Evolutionary conservation across 2,113 vertebrate genomes (phyloP).

Genomic region (Petrocephalus microphthalmus): DNA sequence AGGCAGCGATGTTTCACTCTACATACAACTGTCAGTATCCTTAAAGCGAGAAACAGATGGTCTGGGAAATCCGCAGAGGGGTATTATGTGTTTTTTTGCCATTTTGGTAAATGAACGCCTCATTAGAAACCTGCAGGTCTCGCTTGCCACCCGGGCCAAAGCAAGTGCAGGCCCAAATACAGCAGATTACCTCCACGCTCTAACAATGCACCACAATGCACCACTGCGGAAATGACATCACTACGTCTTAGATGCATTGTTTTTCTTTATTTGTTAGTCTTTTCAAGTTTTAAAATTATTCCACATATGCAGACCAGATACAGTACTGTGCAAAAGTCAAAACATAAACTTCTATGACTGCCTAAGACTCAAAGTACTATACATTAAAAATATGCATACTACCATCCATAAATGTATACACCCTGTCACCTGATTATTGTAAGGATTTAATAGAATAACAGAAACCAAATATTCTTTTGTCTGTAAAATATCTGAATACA

Average conservation of each 20-base stretch:
- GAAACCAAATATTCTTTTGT: constrained; percentile 41
- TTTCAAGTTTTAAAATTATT: not conserved
- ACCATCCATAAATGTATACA: not conserved
- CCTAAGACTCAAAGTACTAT: too few relatives aligned
- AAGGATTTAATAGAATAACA: constrained; percentile 31
- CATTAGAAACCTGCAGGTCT: not conserved
- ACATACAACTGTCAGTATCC: constrained; percentile 30
- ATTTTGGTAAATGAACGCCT: not conserved
- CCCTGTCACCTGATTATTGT: not conserved
- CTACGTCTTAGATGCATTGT: not conserved
- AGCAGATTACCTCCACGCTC: not conserved
- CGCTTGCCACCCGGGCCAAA: not conserved
- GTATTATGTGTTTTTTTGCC: not conserved
- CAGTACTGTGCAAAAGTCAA: not conserved
- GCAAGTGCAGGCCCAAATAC: not conserved
- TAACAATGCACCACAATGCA: not conserved
- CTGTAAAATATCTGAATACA: constrained; percentile 37
- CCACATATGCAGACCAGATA: not conserved
- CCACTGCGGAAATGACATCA: not conserved
- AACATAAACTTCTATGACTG: too few relatives aligned
- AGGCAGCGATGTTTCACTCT: constrained; percentile 41
- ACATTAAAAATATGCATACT: not conserved
- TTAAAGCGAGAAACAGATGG: not conserved
- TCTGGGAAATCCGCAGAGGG: not conserved
- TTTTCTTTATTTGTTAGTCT: not conserved